phyloP scores from a whole-genome alignment of 2,888 invertebrate species.

The Spodoptera littoralis region DNA sequence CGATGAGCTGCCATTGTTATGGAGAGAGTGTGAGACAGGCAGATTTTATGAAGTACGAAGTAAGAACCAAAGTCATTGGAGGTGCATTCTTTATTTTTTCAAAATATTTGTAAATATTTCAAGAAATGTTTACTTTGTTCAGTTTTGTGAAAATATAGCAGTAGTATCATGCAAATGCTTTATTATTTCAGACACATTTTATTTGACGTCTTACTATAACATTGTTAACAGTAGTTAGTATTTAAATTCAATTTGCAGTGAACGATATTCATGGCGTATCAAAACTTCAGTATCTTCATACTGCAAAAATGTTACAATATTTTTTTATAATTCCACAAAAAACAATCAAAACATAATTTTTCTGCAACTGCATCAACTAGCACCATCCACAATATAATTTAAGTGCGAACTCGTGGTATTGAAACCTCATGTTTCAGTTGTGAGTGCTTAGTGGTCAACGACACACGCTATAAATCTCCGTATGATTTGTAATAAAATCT shows the following conservation, averaged over 20 bases:
- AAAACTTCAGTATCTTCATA: too few relatives aligned
- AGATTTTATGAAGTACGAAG: conserved; percentile 31
- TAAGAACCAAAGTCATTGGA: conserved; percentile 18
- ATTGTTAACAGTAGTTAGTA: too few relatives aligned
- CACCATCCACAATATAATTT: conserved; percentile 39
- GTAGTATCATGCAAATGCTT: too few relatives aligned
- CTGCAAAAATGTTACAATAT: too few relatives aligned
- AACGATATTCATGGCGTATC: too few relatives aligned
- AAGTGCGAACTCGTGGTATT: conserved; percentile 56
- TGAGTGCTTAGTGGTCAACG: conserved; percentile 64
- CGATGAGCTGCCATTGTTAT: conserved; percentile 55
- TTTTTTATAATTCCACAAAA: too few relatives aligned
- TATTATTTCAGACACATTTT: too few relatives aligned
- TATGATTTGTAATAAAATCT: conserved; percentile 74
- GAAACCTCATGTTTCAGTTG: conserved; percentile 66
- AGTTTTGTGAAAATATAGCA: too few relatives aligned
- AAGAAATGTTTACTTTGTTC: too few relatives aligned
- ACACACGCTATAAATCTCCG: conserved; percentile 71
- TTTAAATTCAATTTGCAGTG: too few relatives aligned
- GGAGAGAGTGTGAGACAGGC: conserved; percentile 51
- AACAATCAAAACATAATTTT: background rate
- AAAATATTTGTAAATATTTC: background rate
- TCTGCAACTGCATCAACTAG: background rate
- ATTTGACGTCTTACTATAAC: too few relatives aligned
- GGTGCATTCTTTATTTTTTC: conserved; percentile 19